A percentile compares a stretch with the other conserved stretches of the same genome.
phyloP scores from a whole-genome alignment of 2,113 vertebrate species.

The Genyomyrus donnyi region DNA sequence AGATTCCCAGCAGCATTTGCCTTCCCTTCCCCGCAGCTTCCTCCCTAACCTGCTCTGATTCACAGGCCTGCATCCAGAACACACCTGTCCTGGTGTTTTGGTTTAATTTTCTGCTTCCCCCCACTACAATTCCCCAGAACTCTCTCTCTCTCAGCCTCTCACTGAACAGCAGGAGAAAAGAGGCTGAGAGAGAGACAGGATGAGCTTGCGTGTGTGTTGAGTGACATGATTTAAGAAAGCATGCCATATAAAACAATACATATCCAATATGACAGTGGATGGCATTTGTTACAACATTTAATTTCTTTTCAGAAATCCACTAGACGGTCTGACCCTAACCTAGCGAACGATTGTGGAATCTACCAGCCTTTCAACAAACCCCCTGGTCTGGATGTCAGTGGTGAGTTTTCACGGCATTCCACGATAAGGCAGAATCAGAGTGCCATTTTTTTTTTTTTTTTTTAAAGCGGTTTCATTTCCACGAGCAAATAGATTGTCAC shows the following conservation, averaged over 20 bases:
- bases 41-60: neutral
- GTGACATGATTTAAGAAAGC: neutral
- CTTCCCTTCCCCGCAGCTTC: neutral
- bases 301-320: conserved; percentile 65
- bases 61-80: neutral
- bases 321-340: conserved; percentile 68
- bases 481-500: neutral
- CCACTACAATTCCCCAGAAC: neutral
- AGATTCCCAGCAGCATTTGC: conserved; percentile 20
- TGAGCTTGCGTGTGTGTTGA: neutral
- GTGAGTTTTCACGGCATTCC: conserved; percentile 33
- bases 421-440: neutral
- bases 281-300: neutral
- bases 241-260: neutral
- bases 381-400: conserved; percentile 49
- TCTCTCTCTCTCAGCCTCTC: neutral
- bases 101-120: neutral
- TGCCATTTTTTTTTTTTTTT: neutral
- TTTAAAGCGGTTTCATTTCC: neutral
- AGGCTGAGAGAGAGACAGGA: neutral
- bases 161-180: neutral
- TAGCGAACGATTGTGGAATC: conserved; percentile 72
- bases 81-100: neutral
- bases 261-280: neutral
- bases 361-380: conserved; percentile 79